Evolutionary conservation across 2,888 invertebrate genomes (phyloP), one percentile per base, ranked within the genome.

Genomic region (Brenthis ino): DNA sequence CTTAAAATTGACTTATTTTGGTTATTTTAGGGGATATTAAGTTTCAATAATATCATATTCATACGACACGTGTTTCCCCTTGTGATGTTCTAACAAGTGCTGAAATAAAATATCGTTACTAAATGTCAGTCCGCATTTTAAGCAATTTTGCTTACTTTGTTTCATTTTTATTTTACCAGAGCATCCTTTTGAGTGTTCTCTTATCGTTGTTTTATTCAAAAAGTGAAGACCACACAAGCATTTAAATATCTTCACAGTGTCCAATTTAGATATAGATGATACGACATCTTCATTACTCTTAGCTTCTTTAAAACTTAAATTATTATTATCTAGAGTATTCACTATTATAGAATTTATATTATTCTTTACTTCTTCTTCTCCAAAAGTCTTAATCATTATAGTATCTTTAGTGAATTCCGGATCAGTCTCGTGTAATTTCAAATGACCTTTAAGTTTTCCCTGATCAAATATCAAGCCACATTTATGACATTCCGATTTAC

Each of bases 141-240:
- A 79, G 74, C 89, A 89, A 72, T 69, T 80, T 77, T 88, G 87
- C 71, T 79, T 84, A 16, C 47, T 57, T 61, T 71, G 68, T 37
- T 66, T 70, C 48, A 48, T 61, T 69, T 74, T 74, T 66, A 67
- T 65, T 53, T 48, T 57, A 55, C 70, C 67, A 14, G 64, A 60
- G 72, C 76, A 76, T 76, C 71, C 76, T 48, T 75, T 76, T 11
- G 73, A 68, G 78, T 89, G 89, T 48, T 76, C 77, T 6, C 70
- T 70, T 58, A 81, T 78, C 73, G 78, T 80, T n/a, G 57, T 24
- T 73, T 80, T 74, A 48, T 84, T 80, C 63, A 87, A 69, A 76
- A 84, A 89, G 77, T 88, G 82, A 65, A 89, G 78, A 4, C 84
- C 88, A 77, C 89, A 90, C 4, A 66, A 63, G 75, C 89, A 90